These are phyloP conservation scores for Lithophane leautieri DNA, from an alignment of 2,888 invertebrate species.

Conservation along the genomic window DNA sequence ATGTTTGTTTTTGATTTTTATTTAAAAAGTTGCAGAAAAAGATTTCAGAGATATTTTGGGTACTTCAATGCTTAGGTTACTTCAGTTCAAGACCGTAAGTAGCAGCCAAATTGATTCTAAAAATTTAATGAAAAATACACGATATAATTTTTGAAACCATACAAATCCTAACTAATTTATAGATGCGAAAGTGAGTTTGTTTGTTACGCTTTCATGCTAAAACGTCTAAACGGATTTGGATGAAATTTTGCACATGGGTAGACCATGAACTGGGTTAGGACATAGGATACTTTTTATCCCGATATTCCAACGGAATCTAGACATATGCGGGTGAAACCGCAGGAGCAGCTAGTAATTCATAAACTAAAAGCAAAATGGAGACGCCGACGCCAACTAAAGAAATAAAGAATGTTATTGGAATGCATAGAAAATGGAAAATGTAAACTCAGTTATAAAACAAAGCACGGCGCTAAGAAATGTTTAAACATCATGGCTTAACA, in stretches of 20 bases:
- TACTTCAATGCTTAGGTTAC: background rate
- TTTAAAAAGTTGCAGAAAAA: slow-evolving; percentile 2
- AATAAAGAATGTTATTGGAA: slow-evolving; percentile 1
- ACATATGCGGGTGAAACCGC: no score
- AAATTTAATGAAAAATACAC: background rate
- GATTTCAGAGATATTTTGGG: slow-evolving; percentile 12
- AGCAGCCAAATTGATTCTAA: background rate
- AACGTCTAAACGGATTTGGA: no score
- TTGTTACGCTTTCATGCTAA: no score
- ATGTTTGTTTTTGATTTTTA: slow-evolving; percentile 14
- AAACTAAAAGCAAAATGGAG: background rate
- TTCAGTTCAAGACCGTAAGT: background rate
- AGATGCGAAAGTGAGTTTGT: no score
- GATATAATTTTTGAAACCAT: background rate
- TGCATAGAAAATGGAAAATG: slow-evolving; percentile 7
- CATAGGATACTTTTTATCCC: no score
- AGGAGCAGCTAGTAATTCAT: background rate
- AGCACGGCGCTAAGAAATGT: background rate
- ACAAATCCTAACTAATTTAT: no score
- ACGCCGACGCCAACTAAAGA: background rate
- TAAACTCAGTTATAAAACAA: background rate
- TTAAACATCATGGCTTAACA: slow-evolving; percentile 4
- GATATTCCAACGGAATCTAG: no score
- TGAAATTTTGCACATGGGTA: no score
- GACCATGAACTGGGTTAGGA: no score